Conservation (phyloP, 2,797 vertebrate species). For the Fistularia tabacaria region DNA sequence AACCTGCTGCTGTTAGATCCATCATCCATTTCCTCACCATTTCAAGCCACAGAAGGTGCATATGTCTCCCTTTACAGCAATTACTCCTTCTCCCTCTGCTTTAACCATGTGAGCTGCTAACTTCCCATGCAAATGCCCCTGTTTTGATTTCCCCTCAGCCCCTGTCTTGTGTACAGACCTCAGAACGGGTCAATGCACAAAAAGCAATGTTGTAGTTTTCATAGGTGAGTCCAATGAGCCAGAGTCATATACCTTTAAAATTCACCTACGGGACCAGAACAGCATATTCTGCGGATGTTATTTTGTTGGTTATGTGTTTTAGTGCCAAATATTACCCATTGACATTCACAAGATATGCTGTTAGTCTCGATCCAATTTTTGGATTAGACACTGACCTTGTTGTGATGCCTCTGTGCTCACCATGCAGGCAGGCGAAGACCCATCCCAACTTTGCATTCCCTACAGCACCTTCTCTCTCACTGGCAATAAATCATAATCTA, state of each 20-base stretch:
- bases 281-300: slow-evolving; percentile 8
- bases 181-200: slow-evolving; percentile 34
- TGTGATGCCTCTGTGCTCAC: slow-evolving; percentile 8
- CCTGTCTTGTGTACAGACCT: slow-evolving; percentile 57
- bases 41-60: too few relatives aligned
- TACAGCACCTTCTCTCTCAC: slow-evolving; percentile 14
- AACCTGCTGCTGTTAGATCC: not conserved
- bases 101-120: too few relatives aligned
- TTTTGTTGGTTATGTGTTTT: slow-evolving; percentile 14
- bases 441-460: slow-evolving; percentile 23
- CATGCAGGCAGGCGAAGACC: slow-evolving; percentile 5
- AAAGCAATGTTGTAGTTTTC: slow-evolving; percentile 24
- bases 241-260: slow-evolving; percentile 28
- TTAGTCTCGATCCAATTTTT: slow-evolving; percentile 7
- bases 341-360: slow-evolving; percentile 1
- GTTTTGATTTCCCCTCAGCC: slow-evolving; percentile 16
- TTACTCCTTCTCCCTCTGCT: not conserved
- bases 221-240: slow-evolving; percentile 36
- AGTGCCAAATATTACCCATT: slow-evolving; percentile 8
- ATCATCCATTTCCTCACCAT: not conserved
- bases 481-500: slow-evolving; percentile 61
- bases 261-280: slow-evolving; percentile 17
- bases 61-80: too few relatives aligned
- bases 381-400: slow-evolving; percentile 28
- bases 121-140: not conserved